Evolutionary conservation across 2,888 invertebrate genomes (phyloP).

Genomic region (Candidula unifasciata): DNA sequence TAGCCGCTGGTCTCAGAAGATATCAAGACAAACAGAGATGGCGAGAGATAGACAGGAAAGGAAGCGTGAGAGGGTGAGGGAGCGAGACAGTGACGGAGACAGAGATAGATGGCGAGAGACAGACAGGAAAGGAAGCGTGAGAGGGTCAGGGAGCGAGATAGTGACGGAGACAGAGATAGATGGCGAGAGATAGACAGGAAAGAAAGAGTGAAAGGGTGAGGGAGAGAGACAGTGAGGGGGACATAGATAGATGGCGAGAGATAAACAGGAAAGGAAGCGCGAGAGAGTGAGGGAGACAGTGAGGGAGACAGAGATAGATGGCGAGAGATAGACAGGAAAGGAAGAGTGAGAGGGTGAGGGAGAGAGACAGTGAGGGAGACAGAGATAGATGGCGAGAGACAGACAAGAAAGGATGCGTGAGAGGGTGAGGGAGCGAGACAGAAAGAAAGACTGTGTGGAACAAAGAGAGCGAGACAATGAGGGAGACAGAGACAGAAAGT

Average conservation of each 20-base stretch:
- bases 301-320: slow-evolving; percentile 38
- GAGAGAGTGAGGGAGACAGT: slow-evolving; percentile 36
- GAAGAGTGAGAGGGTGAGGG: neutral
- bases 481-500: neutral
- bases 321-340: slow-evolving; percentile 15
- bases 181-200: too few species aligned
- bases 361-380: slow-evolving; percentile 23
- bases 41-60: too few species aligned
- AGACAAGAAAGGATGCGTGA: neutral
- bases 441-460: neutral
- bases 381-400: slow-evolving; percentile 25
- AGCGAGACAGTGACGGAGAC: too few species aligned
- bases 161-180: too few species aligned
- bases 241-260: too few species aligned
- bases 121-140: too few species aligned
- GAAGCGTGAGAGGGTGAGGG: too few species aligned
- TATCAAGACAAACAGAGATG: too few species aligned
- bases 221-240: slow-evolving; percentile 29
- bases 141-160: too few species aligned
- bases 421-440: neutral
- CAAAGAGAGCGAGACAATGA: neutral
- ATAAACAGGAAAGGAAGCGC: too few species aligned
- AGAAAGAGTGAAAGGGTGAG: slow-evolving; percentile 17
- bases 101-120: too few species aligned
- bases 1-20: too few species aligned